Percentiles rank a stretch among this genome's conserved stretches.
Evolutionary conservation across 2,113 vertebrate species (phyloP).

Genomic region (Tragelaphus imberbis): DNA sequence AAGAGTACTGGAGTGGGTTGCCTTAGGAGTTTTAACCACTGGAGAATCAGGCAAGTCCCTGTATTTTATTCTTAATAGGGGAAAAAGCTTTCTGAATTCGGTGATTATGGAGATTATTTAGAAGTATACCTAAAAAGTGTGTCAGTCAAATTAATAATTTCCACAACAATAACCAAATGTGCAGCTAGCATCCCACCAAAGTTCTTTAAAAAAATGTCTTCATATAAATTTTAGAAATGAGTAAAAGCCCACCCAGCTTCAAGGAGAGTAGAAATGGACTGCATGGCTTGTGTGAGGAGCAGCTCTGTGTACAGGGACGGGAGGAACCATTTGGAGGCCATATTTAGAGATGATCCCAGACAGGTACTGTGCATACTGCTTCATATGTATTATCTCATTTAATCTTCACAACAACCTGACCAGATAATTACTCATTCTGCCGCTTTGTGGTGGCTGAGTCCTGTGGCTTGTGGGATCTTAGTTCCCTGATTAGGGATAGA

Average conservation of each 20-base stretch:
- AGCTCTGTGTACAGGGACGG: fast-evolving
- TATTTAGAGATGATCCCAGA: neutral
- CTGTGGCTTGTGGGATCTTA: neutral
- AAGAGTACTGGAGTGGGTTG: no score
- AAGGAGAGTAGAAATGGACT: neutral
- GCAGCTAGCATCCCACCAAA: neutral
- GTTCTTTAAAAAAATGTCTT: neutral
- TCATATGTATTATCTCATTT: neutral
- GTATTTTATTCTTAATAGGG: neutral
- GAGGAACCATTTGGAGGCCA: neutral
- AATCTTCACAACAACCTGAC: neutral
- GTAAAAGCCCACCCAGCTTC: neutral
- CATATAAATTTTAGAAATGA: neutral
- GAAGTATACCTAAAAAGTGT: neutral
- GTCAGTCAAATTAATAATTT: neutral
- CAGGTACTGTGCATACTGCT: neutral
- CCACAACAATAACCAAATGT: neutral
- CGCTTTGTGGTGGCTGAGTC: neutral
- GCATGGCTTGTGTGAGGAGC: neutral
- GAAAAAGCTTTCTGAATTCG: neutral
- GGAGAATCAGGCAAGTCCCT: neutral
- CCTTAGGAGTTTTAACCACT: neutral
- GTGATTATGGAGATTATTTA: neutral
- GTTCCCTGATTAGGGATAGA: neutral
- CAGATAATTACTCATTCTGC: neutral